Conservation (phyloP, 2,113 vertebrate species). For the Lontra canadensis region DNA sequence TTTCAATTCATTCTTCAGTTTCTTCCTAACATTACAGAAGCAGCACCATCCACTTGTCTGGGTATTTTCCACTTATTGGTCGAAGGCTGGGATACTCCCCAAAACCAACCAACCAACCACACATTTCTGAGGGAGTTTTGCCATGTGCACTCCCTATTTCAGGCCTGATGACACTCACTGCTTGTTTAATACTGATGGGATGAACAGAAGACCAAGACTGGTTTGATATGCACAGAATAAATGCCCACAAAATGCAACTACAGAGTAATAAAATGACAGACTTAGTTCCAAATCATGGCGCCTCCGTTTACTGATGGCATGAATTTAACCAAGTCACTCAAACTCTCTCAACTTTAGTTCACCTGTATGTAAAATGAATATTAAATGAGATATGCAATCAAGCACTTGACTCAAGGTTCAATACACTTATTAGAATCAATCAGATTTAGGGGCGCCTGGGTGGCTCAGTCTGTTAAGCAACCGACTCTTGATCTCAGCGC, state of each 20-base stretch:
- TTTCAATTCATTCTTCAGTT: background rate
- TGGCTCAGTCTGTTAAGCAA: background rate
- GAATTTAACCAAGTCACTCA: background rate
- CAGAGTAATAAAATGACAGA: background rate
- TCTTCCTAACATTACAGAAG: background rate
- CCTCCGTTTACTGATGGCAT: slow-evolving; percentile 13
- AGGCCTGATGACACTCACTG: background rate
- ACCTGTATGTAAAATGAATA: background rate
- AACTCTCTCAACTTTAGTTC: background rate
- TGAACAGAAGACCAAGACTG: background rate
- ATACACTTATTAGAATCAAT: background rate
- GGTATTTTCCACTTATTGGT: background rate
- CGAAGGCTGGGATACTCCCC: background rate
- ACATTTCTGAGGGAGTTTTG: background rate
- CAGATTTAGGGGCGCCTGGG: background rate
- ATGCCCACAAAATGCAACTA: background rate
- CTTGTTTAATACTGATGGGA: background rate
- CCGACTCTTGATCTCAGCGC: background rate
- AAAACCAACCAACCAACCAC: background rate
- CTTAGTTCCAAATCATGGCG: background rate
- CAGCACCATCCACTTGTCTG: background rate
- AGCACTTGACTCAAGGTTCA: background rate
- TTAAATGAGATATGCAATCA: background rate
- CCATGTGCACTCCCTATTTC: background rate
- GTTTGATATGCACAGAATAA: background rate